phyloP scores from a whole-genome alignment of 2,113 vertebrate genomes.

The Brevimyrus niger region DNA sequence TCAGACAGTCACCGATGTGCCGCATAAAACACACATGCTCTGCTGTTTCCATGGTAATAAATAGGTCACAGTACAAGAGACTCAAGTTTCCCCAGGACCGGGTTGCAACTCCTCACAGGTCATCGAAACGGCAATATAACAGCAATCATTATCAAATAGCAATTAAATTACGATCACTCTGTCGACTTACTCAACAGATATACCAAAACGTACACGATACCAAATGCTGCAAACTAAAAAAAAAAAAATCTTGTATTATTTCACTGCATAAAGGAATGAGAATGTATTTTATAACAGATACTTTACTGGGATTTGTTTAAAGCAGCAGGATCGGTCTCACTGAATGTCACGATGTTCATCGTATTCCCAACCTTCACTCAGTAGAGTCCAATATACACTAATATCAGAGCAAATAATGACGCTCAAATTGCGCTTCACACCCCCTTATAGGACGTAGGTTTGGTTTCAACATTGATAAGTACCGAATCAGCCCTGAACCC shows the following conservation, averaged over 20 bases:
- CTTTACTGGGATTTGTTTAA: not conserved
- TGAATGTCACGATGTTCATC: not conserved
- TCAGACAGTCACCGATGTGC: not conserved
- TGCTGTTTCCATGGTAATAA: not conserved
- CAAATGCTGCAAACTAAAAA: not conserved
- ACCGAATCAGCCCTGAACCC: not conserved
- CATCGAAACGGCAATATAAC: slow-evolving; percentile 1
- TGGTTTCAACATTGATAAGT: not conserved
- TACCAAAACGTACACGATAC: not conserved
- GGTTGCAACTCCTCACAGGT: not conserved
- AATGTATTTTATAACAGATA: not conserved
- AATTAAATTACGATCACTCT: not conserved
- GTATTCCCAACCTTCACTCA: not conserved
- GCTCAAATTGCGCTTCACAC: not conserved
- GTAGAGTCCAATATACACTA: not conserved
- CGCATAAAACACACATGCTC: not conserved
- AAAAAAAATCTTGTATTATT: not conserved
- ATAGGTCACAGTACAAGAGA: slow-evolving; percentile 15
- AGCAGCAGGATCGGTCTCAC: not conserved
- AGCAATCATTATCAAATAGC: not conserved
- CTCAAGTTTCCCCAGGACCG: not conserved
- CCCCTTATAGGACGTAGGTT: not conserved
- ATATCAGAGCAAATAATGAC: not conserved
- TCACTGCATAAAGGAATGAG: not conserved
- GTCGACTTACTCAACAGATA: not conserved